A percentile compares a stretch with the other conserved stretches of the same genome.
phyloP scores from a whole-genome alignment of 1,140 invertebrate species.

The Eriocheir sinensis region DNA sequence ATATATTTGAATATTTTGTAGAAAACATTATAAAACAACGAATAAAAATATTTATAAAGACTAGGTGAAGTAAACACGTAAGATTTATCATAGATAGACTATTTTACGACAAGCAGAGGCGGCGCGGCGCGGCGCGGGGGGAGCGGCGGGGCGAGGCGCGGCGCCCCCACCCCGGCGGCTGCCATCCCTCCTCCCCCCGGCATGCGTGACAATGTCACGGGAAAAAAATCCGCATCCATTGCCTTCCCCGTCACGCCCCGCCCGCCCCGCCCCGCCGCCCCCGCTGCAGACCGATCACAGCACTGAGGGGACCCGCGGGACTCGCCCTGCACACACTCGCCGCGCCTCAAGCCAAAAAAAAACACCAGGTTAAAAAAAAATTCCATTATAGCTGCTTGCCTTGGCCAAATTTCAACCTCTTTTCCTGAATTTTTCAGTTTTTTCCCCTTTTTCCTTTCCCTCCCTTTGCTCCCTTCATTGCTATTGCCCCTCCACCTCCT shows the following conservation, averaged over 20 bases:
- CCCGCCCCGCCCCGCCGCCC: neutral
- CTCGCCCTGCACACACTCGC: neutral
- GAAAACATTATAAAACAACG: neutral
- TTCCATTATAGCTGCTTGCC: neutral
- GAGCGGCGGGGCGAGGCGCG: no score
- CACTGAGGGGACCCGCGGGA: neutral
- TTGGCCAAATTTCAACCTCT: neutral
- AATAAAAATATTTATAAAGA: slow-evolving; percentile 27
- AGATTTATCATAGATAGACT: neutral
- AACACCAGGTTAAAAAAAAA: neutral
- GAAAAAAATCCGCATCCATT: neutral
- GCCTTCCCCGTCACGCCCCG: neutral
- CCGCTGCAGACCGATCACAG: neutral
- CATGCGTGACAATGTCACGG: neutral
- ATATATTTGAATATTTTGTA: slow-evolving; percentile 27
- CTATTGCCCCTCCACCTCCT: slow-evolving; percentile 4
- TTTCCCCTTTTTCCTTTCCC: no score
- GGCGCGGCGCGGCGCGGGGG: neutral
- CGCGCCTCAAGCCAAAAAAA: neutral
- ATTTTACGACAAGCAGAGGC: neutral
- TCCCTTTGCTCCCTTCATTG: neutral
- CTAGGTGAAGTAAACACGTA: neutral
- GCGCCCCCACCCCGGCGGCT: neutral
- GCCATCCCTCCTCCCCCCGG: no score
- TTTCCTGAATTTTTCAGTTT: neutral